Evolutionary conservation across 37 sponge, comb jelly and placozoan genomes (phyloP), one percentile per base, ranked within the genome.

Genomic region (Crambe crambe): DNA sequence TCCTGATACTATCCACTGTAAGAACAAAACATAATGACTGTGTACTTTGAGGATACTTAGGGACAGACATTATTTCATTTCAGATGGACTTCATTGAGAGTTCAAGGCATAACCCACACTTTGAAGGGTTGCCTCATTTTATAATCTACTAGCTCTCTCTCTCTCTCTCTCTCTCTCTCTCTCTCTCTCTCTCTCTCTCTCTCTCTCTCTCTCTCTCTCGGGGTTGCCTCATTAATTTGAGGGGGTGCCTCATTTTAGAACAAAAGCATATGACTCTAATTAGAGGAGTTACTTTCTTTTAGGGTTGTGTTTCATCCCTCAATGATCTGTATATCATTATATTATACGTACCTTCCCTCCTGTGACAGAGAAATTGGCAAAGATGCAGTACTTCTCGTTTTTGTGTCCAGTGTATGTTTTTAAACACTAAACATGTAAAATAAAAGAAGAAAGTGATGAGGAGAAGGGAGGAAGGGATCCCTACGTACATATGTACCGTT

Each of bases 321-420:
- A n/a, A n/a, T n/a, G n/a, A n/a, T n/a, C n/a, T n/a, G n/a, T n/a
- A n/a, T n/a, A n/a, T n/a, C n/a, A n/a, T n/a, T n/a, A n/a, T n/a
- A n/a, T n/a, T n/a, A n/a, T n/a, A n/a, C n/a, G n/a, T n/a, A 76
- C 76, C 94, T 96, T 96, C 58, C 97, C 98, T 35, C 98, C 96
- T n/a, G 98, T 97, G 26, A 97, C 98, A n/a, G 94, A 93, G 78
- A 97, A 97, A 79, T 95, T 97, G 36, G 98, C 90, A 79, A 97
- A 97, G 1, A 97, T 76, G 57, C 98, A 97, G 67, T 93, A 97
- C 59, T 95, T 97, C 20, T 90, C 91, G 81, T 97, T 97, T 87
- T 95, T 93, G 88, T 97, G 98, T 47, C 98, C 98, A 42, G 88
- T 83, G 75, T 97, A 97, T 17, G 88, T 87, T 70, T 97, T 97